Evolutionary conservation across 1,140 invertebrate species (phyloP).

Genomic region (Caerostris darwini): DNA sequence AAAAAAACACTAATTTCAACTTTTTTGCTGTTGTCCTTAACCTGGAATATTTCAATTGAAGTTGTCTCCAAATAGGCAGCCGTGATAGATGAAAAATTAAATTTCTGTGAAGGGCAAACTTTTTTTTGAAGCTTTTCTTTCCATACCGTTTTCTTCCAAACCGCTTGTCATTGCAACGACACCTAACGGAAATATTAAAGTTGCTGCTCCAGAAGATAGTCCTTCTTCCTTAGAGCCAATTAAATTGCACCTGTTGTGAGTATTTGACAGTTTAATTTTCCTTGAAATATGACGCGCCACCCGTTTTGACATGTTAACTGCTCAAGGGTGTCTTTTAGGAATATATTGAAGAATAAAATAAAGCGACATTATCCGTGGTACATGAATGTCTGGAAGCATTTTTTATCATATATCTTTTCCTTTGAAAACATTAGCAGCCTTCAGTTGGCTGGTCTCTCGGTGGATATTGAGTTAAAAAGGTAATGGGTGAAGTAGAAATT

Average conservation of each 20-base stretch:
- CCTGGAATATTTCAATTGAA: too few species aligned
- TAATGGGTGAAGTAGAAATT: too few species aligned
- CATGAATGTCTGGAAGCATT: neutral
- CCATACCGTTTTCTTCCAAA: too few species aligned
- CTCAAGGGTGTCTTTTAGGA: slow-evolving; percentile 32
- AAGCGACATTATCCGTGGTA: neutral
- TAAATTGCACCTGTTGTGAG: slow-evolving; percentile 51
- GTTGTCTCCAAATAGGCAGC: too few species aligned
- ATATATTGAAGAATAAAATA: slow-evolving; percentile 33
- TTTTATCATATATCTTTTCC: neutral
- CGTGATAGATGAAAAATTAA: too few species aligned
- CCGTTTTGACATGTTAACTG: slow-evolving; percentile 37
- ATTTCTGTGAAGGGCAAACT: too few species aligned
- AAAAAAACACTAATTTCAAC: too few species aligned
- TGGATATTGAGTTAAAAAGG: too few species aligned
- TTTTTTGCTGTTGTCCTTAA: too few species aligned
- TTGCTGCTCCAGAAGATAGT: neutral
- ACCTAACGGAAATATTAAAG: slow-evolving; percentile 39
- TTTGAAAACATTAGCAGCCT: neutral
- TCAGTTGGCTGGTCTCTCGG: too few species aligned
- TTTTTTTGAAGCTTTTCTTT: too few species aligned
- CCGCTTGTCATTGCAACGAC: neutral
- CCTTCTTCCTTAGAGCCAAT: slow-evolving; percentile 10
- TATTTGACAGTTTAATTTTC: slow-evolving; percentile 61
- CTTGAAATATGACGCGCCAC: slow-evolving; percentile 41